Percentiles rank a stretch among this genome's conserved stretches.
Conservation (phyloP, 92 coral and sea anemone genomes). For the Porites divaricata region DNA sequence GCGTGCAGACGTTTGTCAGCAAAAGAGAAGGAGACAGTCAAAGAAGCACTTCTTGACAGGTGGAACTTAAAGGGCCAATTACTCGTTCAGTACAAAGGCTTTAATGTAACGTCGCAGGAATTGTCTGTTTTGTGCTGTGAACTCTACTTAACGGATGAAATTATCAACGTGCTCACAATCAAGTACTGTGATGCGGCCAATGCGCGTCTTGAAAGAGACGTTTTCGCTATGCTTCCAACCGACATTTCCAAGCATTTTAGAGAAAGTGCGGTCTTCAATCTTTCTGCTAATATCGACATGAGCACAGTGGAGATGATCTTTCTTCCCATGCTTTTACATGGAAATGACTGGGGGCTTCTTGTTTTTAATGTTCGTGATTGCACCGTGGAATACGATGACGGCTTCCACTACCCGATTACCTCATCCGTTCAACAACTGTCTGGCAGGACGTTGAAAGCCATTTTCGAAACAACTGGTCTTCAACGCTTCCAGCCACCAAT, state of each 20-base stretch:
- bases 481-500: not conserved
- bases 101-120: conserved; percentile 28
- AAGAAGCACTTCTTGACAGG: conserved; percentile 25
- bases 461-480: conserved; percentile 6
- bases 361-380: too few species aligned
- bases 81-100: conserved; percentile 17
- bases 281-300: too few species aligned
- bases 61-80: conserved; percentile 5
- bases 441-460: not conserved
- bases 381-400: conserved; percentile 36
- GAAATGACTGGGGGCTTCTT: too few species aligned
- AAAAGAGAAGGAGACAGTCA: conserved; percentile 15
- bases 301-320: too few species aligned
- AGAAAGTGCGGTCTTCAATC: too few species aligned
- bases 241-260: too few species aligned
- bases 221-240: conserved; percentile 22
- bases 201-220: too few species aligned
- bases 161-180: conserved; percentile 12
- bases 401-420: conserved; percentile 24
- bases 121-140: conserved; percentile 38
- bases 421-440: not conserved
- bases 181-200: conserved; percentile 36
- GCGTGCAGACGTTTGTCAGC: conserved; percentile 14
- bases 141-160: conserved; percentile 32
- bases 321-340: too few species aligned